Conservation (phyloP, 2,797 vertebrate species). For the Schizopygopsis malacanthus region DNA sequence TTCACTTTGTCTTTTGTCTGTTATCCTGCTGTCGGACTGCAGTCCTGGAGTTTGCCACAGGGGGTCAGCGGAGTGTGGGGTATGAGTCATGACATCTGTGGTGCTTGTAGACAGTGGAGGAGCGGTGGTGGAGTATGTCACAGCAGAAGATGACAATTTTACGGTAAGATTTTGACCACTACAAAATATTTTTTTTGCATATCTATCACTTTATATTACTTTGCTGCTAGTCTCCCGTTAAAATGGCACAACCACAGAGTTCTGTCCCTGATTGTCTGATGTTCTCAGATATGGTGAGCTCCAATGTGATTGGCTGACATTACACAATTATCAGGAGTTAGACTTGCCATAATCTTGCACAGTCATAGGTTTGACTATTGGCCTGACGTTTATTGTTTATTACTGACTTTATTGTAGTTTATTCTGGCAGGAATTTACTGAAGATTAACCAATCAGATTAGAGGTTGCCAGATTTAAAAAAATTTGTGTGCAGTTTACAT, state of each 20-base stretch:
- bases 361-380: not conserved
- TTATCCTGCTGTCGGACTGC: not conserved
- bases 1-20: not conserved
- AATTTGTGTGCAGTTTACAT: not conserved
- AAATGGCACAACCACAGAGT: not conserved
- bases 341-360: not conserved
- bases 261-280: not conserved
- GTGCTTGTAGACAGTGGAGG: conserved; percentile 89
- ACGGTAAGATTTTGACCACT: conserved; percentile 65
- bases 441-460: not conserved
- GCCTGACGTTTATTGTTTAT: not conserved
- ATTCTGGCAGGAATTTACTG: not conserved
- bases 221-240: not conserved
- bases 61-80: conserved; percentile 59
- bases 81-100: conserved; percentile 92
- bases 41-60: conserved; percentile 40
- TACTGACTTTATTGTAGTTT: not conserved
- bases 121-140: conserved; percentile 86
- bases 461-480: conserved; percentile 3
- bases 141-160: conserved; percentile 78
- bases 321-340: not conserved
- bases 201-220: not conserved
- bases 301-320: not conserved
- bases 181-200: not conserved
- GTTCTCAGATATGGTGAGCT: not conserved